Percentiles rank a stretch among this genome's conserved stretches.
Evolutionary conservation across 2,888 invertebrate species (phyloP).

Genomic region (Ornithoptera alexandrae): DNA sequence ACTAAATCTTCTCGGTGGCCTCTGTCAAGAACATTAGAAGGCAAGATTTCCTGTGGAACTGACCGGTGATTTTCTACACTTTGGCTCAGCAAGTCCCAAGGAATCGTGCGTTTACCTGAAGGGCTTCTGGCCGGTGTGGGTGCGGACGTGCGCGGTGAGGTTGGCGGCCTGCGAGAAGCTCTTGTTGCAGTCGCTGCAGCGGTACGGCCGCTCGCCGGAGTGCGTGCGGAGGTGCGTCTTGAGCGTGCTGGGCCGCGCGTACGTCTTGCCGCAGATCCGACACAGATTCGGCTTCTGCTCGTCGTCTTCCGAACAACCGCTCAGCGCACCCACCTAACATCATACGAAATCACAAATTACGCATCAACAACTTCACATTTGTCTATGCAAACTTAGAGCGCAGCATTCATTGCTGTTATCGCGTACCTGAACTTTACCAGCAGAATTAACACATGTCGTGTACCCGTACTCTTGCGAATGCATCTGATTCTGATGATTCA

Average conservation of each 20-base stretch:
- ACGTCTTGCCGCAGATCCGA: slow-evolving; percentile 96
- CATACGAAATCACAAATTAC: no score
- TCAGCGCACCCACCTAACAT: slow-evolving; percentile 68
- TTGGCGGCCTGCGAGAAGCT: slow-evolving; percentile 99
- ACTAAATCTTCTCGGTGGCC: no score
- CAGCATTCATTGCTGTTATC: no score
- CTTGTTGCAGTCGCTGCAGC: slow-evolving; percentile 96
- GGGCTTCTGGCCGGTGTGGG: slow-evolving; percentile 98
- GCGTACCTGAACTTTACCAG: slow-evolving; percentile 66
- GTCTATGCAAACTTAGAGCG: no score
- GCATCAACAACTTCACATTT: no score
- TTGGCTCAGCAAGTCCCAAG: no score
- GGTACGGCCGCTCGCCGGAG: slow-evolving; percentile 94
- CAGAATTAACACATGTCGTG: slow-evolving; percentile 54
- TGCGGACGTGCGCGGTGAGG: slow-evolving; percentile 96
- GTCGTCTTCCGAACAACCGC: slow-evolving; percentile 84
- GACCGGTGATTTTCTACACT: no score
- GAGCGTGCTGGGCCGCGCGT: slow-evolving; percentile 96
- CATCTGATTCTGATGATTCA: slow-evolving; percentile 67
- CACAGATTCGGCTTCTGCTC: slow-evolving; percentile 93
- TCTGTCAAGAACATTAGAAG: no score
- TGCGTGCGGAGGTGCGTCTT: slow-evolving; percentile 98
- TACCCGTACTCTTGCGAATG: slow-evolving; percentile 70
- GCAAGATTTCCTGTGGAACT: no score
- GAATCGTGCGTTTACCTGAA: slow-evolving; percentile 77